Evolutionary conservation across 1,140 invertebrate species (phyloP).

Genomic region (Zaprionus vittiger): DNA sequence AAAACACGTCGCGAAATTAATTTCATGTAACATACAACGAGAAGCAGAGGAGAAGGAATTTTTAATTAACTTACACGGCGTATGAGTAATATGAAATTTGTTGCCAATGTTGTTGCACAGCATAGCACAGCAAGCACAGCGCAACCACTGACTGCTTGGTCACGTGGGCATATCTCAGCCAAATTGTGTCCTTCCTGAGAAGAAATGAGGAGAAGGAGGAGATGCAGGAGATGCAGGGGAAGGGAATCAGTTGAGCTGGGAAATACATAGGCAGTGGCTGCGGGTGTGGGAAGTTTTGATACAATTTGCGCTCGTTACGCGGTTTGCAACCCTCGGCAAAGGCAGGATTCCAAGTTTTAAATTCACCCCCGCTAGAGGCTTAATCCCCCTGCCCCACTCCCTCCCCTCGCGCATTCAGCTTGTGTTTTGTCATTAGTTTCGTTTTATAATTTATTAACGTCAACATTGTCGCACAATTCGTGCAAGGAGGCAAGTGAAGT

Average conservation of each 20-base stretch:
- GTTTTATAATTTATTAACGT: constrained; percentile 84
- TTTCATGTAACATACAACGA: constrained; percentile 51
- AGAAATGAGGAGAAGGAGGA: neutral
- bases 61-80: constrained; percentile 64
- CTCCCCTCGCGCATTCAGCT: neutral
- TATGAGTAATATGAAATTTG: constrained; percentile 53
- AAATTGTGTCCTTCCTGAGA: neutral
- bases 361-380: constrained; percentile 20
- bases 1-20: constrained; percentile 55
- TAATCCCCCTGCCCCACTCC: constrained; percentile 1
- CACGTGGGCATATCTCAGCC: constrained; percentile 9
- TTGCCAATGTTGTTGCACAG: constrained; percentile 11
- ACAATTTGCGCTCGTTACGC: constrained; percentile 80
- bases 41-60: constrained; percentile 34
- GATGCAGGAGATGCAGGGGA: neutral
- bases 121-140: neutral
- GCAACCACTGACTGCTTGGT: constrained; percentile 1
- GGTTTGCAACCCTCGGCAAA: constrained; percentile 56
- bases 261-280: neutral
- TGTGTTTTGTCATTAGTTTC: constrained; percentile 84
- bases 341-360: constrained; percentile 43
- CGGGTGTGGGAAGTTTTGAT: constrained; percentile 19
- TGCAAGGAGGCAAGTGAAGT: constrained; percentile 40
- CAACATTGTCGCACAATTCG: constrained; percentile 63
- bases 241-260: constrained; percentile 20